phyloP scores from a whole-genome alignment of 2,113 vertebrate genomes.

The Corythaixoides concolor region DNA sequence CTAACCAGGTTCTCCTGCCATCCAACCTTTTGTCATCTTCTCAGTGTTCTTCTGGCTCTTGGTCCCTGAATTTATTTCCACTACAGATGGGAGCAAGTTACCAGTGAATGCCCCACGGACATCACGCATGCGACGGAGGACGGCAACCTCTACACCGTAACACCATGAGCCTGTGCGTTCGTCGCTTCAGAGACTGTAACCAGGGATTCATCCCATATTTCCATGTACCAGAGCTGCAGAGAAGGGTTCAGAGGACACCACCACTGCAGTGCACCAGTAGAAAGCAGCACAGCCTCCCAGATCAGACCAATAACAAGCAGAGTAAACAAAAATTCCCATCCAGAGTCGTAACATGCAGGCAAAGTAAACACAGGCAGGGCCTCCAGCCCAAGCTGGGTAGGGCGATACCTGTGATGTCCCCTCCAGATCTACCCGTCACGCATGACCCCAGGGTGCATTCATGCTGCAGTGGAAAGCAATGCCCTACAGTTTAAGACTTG shows the following conservation, averaged over 20 bases:
- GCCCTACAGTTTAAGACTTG: not conserved
- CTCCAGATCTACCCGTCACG: not conserved
- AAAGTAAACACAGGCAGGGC: not conserved
- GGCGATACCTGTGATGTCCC: not conserved
- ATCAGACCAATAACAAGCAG: not conserved
- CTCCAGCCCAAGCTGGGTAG: not conserved
- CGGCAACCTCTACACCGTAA: rapidly evolving
- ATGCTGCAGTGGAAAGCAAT: not conserved
- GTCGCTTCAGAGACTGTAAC: not conserved
- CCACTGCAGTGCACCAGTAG: not conserved
- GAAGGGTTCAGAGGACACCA: not conserved
- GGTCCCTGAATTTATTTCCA: not conserved
- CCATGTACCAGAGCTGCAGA: not conserved
- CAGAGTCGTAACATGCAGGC: not conserved
- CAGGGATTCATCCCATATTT: not conserved
- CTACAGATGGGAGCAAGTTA: not conserved
- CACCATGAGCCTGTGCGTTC: rapidly evolving
- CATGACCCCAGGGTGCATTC: not conserved
- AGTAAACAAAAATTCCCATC: not conserved
- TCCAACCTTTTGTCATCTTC: not conserved
- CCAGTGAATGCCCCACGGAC: not conserved
- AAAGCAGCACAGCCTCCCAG: not conserved
- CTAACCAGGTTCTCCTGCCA: not conserved
- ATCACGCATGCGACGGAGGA: rapidly evolving
- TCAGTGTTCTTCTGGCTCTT: not conserved